Percentiles rank a stretch among this genome's conserved stretches.
Evolutionary conservation across 2,888 invertebrate genomes (phyloP).

Genomic region (Yponomeuta plumbellus): DNA sequence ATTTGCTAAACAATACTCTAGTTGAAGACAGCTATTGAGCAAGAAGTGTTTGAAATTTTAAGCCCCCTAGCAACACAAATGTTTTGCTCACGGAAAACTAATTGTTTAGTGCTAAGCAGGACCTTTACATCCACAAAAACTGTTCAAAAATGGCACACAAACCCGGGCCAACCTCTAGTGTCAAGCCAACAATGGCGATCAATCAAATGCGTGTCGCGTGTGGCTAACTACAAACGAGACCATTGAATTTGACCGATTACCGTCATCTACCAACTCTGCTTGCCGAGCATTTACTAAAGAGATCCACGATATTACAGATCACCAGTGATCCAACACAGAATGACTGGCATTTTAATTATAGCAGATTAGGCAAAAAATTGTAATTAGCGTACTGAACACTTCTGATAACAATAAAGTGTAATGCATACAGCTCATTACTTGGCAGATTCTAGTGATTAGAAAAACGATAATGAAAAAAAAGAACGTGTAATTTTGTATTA

Average conservation of each 20-base stretch:
- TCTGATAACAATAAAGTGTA: background rate
- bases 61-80: too few relatives aligned
- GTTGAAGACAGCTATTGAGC: too few relatives aligned
- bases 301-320: background rate
- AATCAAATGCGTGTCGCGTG: background rate
- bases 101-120: too few relatives aligned
- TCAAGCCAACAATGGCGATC: background rate
- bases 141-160: background rate
- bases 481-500: too few relatives aligned
- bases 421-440: background rate
- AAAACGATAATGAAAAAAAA: too few relatives aligned
- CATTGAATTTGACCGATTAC: background rate
- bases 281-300: background rate
- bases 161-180: background rate
- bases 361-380: background rate
- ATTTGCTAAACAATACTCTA: too few relatives aligned
- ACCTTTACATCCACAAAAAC: too few relatives aligned
- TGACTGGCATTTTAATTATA: background rate
- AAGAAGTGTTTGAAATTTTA: too few relatives aligned
- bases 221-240: background rate
- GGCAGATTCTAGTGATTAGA: background rate
- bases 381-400: background rate
- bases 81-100: too few relatives aligned
- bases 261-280: background rate
- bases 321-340: background rate